Base-by-base conservation (phyloP, 2,113 vertebrate genomes). In the Andinoacara biseriatus region DNA sequence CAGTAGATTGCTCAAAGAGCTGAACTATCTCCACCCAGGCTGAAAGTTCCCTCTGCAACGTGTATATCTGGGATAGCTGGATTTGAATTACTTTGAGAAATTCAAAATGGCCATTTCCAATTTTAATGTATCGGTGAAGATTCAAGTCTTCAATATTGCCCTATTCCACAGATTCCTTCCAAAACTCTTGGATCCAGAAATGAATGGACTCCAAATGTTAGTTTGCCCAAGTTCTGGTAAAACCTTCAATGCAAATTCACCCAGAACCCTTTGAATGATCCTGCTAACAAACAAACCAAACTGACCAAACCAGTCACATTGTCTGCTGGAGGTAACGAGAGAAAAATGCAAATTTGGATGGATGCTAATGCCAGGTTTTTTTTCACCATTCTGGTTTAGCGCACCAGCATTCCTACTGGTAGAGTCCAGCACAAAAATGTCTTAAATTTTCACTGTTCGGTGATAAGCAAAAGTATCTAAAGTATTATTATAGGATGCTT, bases 31-130 rank as follows among this genome's bases (percentile, higher is more conserved):
- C 62, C 38, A 65, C 35, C 35, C 15, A 24, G 35, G 35, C 29
- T 31, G 29, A 31, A 31, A 31, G 29, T 31, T 31, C 29, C 29
- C 29, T 31, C 29, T 31, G 29, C 29, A 31, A 31, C 29, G 29
- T 31, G 29, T 31, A 31, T 31, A 31, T 31, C 29, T 5, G 5
- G 3, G 38, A 0, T 43, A 43, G 0, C 7, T 0, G 0, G n/a
- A 24, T 43, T 38, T 43, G 2, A 43, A 46, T 43, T 46, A 14
- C 43, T 46, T 15, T 14, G 7, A 14, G 38, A 40, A 46, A 3
- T 14, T 46, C 13, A 46, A 46, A 13, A 46, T 10, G 10, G 10
- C 10, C 33, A 40, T 10, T 40, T 40, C 38, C 3, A 10, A 2
- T 40, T 11, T 17, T 43, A 43, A 43, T 65, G 38, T n/a, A 65